Conservation (phyloP, 2,797 vertebrate genomes). For the Fundulus diaphanus region DNA sequence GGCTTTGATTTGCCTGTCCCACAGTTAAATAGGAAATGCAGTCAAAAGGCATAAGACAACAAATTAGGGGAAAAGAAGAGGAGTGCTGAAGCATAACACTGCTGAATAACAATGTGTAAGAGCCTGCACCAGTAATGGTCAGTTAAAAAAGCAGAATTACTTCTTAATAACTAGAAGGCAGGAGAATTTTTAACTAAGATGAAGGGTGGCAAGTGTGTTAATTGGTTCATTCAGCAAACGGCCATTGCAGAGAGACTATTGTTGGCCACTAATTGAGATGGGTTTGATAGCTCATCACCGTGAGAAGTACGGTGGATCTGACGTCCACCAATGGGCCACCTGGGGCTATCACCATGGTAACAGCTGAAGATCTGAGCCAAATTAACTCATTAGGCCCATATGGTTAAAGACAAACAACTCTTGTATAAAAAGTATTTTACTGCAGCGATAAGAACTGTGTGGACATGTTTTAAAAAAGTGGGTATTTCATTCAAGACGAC, state of each 20-base stretch:
- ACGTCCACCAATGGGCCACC: conserved; percentile 29
- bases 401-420: conserved; percentile 33
- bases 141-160: conserved; percentile 37
- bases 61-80: conserved; percentile 14
- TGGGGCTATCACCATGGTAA: conserved; percentile 56
- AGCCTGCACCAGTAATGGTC: conserved; percentile 12
- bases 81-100: conserved; percentile 4
- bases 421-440: background rate
- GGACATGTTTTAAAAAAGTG: background rate
- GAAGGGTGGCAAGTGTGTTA: conserved; percentile 26
- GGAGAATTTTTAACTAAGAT: conserved; percentile 14
- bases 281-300: conserved; percentile 27
- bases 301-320: conserved; percentile 46
- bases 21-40: background rate
- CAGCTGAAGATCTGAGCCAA: conserved; percentile 38
- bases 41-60: conserved; percentile 3
- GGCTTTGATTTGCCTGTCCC: conserved; percentile 13
- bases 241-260: conserved; percentile 52
- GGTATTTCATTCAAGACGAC: conserved; percentile 1
- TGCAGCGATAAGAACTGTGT: conserved; percentile 4
- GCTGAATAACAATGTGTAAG: background rate
- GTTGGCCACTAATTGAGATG: conserved; percentile 65
- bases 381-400: conserved; percentile 25
- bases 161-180: conserved; percentile 18
- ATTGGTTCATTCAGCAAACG: conserved; percentile 31